Base-by-base conservation (phyloP, 2,113 vertebrate genomes). In the Silurus glanis region DNA sequence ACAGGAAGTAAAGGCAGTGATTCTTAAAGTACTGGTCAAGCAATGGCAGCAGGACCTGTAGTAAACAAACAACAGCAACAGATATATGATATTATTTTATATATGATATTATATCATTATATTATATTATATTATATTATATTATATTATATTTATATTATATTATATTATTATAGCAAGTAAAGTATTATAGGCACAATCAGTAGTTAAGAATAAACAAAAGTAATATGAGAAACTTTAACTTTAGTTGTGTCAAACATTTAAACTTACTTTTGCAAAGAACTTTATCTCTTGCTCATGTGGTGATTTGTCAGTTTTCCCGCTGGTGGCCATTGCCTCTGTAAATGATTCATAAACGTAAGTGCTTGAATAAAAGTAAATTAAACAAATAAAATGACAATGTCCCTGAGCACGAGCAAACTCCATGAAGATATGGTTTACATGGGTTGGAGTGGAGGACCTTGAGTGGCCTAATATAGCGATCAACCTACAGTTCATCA, bases 221-320 rank as follows among this genome's bases (percentile, higher is more conserved):
- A 53, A 23, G 5, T 12, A 58, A 6, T 76, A 53, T 23, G 9
- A 23, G 51, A 16, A 85, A 56, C 25, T 0, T 37, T 25, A 45
- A 67, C 19, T 37, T 58, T 13, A 66, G 6, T 25, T n/a, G 23
- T 62, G 61, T 49, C 13, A 61, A 12, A 67, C 53, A 0, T 47
- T 6, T 6, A 56, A 19, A 88, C 94, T 93, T 91, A 99, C 98
- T 97, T 99, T 99, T 62, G 98, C 98, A 93, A 99, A 99, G 91
- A 99, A 99, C 90, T 99, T 99, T 89, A 99, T 99, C 93, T 99
- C 97, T 91, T 98, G 98, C 87, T 99, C 98, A 85, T 98, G 97
- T 82, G 98, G 97, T 13, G 98, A 99, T 93, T 97, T 98, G 91
- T 99, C 97, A 0, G 95, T 96, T 95, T 99, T 99, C 80, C 97